Base-by-base conservation (phyloP, 2,113 vertebrate genomes). In the Pristiophorus japonicus region DNA sequence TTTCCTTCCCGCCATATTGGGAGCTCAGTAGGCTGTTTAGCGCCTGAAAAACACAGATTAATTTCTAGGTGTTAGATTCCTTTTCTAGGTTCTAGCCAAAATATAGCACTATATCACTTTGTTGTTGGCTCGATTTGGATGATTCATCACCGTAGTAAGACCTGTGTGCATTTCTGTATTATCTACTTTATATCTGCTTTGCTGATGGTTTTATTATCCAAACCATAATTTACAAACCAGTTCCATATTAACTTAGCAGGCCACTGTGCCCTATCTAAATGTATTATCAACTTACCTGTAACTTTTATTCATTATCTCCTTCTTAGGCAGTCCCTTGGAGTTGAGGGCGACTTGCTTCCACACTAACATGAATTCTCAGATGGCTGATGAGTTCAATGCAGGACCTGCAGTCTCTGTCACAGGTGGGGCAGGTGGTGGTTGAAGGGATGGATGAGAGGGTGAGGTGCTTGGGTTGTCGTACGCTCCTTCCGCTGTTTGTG, bases 261-360 rank as follows among this genome's bases (percentile, higher is more conserved):
- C 42, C n/a, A 45, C 22, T 27, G 24, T 94, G 42, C 22, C 4
- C 12, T 70, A 65, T 66, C 42, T 93, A 93, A 93, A 91, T n/a
- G 30, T 91, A 63, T 55, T 11, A 34, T 62, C 51, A 30, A 59
- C 87, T 24, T 65, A 8, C 63, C 34, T 94, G 65, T 94, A 47
- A 45, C 65, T 65, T 65, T 65, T 94, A 94, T 67, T 94, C 91
- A n/a, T n/a, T n/a, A n/a, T n/a, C n/a, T n/a, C n/a, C n/a, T n/a
- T n/a, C n/a, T n/a, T n/a, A n/a, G n/a, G n/a, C n/a, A n/a, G n/a
- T n/a, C n/a, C n/a, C n/a, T n/a, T n/a, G n/a, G n/a, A n/a, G n/a
- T n/a, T n/a, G n/a, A n/a, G n/a, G n/a, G n/a, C n/a, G n/a, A n/a
- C n/a, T n/a, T n/a, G n/a, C n/a, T n/a, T n/a, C n/a, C n/a, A n/a